Evolutionary conservation across 2,113 vertebrate genomes (phyloP), one percentile per base, ranked within the genome.

Genomic region (Rissa tridactyla): DNA sequence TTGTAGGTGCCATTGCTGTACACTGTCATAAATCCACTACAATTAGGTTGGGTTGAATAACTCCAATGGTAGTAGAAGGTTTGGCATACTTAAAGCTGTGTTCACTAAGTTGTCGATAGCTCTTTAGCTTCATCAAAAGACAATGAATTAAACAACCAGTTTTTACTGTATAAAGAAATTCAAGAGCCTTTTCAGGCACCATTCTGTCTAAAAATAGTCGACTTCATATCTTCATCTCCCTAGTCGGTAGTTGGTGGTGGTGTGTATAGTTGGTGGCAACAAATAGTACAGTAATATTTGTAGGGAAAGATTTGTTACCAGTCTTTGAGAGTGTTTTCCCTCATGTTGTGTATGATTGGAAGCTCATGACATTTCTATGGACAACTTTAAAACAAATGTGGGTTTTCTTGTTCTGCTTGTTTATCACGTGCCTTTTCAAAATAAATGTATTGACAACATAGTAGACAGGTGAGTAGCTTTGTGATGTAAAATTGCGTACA

Each of bases 1-100:
- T 29, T 73, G 27, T 36, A 30, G 64, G 58, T n/a, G 29, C 66
- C 12, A 20, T 12, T 65, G 57, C 46, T 86, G 30, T 27, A n/a
- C 7, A 0, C n/a, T 29, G 38, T 19, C 2, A 1, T 25, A 36
- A 71, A 32, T 30, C 19, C 11, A 5, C 2, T 16, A 1, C 2
- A 13, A 22, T 32, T 12, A 12, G 14, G 13, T 52, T 38, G 60
- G 2, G 10, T 14, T 55, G 78, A 60, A 19, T 34, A 38, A 25
- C 26, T 46, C 1, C 55, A 66, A 3, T 8, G 51, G 22, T 29
- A 12, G 36, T 27, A 58, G 65, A 29, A 81, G 72, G 34, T 54
- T 36, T 82, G 72, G 25, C 16, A 8, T n/a, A 6, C 21, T 27
- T 18, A 26, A 26, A 64, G 47, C 84, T 40, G 32, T 62, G 32